These are phyloP conservation scores for Drosophila eugracilis DNA, from an alignment of 1,140 invertebrate genomes.

Conservation along the genomic window DNA sequence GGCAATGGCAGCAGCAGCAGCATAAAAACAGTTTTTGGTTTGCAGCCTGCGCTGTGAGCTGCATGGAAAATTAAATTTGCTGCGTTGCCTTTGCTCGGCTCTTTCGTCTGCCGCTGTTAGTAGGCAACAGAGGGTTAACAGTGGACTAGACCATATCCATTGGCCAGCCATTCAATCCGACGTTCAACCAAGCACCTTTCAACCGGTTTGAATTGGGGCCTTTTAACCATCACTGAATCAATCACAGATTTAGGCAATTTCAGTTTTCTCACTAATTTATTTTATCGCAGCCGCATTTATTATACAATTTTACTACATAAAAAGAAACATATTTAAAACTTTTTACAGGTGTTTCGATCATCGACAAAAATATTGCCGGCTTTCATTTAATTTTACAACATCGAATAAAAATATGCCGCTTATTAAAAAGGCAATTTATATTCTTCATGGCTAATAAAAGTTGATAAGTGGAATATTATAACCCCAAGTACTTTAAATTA, in stretches of 20 bases:
- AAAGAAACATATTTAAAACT: not conserved
- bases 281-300: not conserved
- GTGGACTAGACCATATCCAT: slow-evolving; percentile 9
- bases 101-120: slow-evolving; percentile 43
- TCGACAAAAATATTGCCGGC: no score
- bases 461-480: no score
- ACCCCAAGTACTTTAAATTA: not conserved
- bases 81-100: slow-evolving; percentile 62
- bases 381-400: not conserved
- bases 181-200: slow-evolving; percentile 3
- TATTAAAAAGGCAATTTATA: not conserved
- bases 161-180: not conserved
- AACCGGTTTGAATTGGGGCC: not conserved
- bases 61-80: slow-evolving; percentile 71
- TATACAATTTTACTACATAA: not conserved
- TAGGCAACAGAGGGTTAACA: slow-evolving; percentile 38
- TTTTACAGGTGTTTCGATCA: not conserved
- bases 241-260: slow-evolving; percentile 4
- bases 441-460: not conserved
- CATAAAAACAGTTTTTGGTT: slow-evolving; percentile 67
- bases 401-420: no score
- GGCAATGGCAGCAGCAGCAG: slow-evolving; percentile 23
- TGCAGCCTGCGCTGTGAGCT: slow-evolving; percentile 63
- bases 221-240: not conserved
- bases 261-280: not conserved